Evolutionary conservation across 2,113 vertebrate genomes (phyloP).

Genomic region (Petromus typicus): DNA sequence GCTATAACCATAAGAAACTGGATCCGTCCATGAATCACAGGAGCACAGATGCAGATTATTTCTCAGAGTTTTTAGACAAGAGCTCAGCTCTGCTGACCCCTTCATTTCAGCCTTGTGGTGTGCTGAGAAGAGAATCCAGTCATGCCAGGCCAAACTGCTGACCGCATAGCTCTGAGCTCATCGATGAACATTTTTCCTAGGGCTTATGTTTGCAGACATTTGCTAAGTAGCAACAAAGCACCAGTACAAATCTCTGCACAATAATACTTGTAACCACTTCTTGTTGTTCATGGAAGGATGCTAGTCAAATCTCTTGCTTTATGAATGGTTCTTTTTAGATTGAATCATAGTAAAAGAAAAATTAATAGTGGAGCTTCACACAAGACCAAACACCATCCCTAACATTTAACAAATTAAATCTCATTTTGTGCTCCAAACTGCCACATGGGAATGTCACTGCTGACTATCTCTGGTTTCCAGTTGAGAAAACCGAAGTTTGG

Average conservation of each 20-base stretch:
- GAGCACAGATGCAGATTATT: neutral
- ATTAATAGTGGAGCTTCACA: neutral
- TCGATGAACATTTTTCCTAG: neutral
- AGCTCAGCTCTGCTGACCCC: neutral
- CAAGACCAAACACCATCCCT: neutral
- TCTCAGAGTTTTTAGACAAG: neutral
- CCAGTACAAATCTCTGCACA: neutral
- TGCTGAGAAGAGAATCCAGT: neutral
- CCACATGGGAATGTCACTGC: neutral
- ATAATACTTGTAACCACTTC: neutral
- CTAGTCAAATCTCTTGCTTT: neutral
- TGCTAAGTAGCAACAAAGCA: neutral
- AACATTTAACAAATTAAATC: neutral
- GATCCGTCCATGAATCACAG: neutral
- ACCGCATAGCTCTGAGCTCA: neutral
- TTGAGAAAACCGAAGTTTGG: neutral
- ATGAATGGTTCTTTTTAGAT: neutral
- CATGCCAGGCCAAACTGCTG: neutral
- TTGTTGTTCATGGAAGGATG: neutral
- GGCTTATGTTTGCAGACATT: neutral
- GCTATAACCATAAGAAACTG: neutral
- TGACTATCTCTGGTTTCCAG: neutral
- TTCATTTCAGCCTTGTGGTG: neutral
- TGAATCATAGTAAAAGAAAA: constrained; percentile 11
- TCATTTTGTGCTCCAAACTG: neutral